phyloP scores from a whole-genome alignment of 2,797 vertebrate genomes.

The Melanogrammus aeglefinus region DNA sequence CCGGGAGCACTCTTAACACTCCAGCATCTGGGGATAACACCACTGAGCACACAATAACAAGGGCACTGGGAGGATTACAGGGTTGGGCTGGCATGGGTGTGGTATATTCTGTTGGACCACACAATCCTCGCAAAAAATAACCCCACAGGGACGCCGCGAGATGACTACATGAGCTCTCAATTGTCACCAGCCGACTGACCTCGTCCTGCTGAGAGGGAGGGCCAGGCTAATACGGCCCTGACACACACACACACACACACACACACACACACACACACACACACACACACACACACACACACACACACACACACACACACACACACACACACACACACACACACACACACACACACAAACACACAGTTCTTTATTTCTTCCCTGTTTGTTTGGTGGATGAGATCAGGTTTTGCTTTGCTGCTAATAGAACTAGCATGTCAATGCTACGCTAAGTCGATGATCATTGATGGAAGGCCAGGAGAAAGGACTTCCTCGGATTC shows the following conservation, averaged over 20 bases:
- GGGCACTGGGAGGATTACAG: conserved; percentile 57
- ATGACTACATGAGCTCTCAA: conserved; percentile 41
- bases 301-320: neutral
- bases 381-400: neutral
- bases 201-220: neutral
- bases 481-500: conserved; percentile 17
- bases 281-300: neutral
- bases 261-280: neutral
- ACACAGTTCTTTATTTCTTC: neutral
- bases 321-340: neutral
- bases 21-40: conserved; percentile 54
- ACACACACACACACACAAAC: neutral
- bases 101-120: conserved; percentile 45
- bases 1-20: conserved; percentile 47
- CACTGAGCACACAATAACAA: conserved; percentile 65
- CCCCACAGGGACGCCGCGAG: conserved; percentile 25
- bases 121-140: conserved; percentile 42
- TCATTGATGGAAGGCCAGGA: conserved; percentile 4
- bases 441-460: neutral
- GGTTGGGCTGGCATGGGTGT: conserved; percentile 54
- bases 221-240: neutral
- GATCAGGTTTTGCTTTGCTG: neutral
- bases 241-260: neutral
- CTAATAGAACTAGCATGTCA: conserved; percentile 2
- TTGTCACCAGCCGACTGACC: conserved; percentile 20